Percentiles rank a stretch among this genome's conserved stretches.
These are phyloP conservation scores for Noctua comes DNA, from an alignment of 2,888 invertebrate species.

Conservation along the genomic window DNA sequence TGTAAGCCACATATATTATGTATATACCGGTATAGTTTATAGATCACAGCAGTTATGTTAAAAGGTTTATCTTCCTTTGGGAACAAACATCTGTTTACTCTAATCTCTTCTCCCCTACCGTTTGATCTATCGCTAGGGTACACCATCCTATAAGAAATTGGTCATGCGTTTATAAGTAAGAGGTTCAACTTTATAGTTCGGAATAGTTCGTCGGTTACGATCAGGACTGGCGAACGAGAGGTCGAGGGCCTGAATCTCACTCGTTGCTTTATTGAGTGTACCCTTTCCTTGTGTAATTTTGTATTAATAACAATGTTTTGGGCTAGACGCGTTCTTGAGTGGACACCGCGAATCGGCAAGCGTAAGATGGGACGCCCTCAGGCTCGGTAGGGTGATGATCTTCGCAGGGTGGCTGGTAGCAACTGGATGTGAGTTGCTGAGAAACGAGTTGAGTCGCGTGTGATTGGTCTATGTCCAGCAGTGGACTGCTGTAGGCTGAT, in stretches of 20 bases:
- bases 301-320: background rate
- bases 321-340: no score
- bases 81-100: constrained; percentile 54
- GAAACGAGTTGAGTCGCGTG: no score
- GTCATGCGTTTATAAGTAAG: constrained; percentile 47
- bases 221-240: background rate
- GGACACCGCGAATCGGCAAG: no score
- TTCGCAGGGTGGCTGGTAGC: no score
- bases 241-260: background rate
- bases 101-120: constrained; percentile 49
- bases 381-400: no score
- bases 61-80: constrained; percentile 48
- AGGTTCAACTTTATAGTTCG: constrained; percentile 11
- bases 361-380: no score
- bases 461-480: no score
- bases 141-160: constrained; percentile 43
- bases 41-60: constrained; percentile 44
- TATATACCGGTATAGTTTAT: constrained; percentile 22
- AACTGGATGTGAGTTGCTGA: background rate
- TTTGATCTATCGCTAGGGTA: constrained; percentile 54
- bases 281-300: background rate
- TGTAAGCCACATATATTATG: constrained; percentile 32
- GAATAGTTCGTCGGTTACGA: background rate
- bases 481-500: no score
- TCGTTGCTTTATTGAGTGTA: background rate